Evolutionary conservation across 2,113 vertebrate genomes (phyloP).

Genomic region (Odocoileus virginianus): DNA sequence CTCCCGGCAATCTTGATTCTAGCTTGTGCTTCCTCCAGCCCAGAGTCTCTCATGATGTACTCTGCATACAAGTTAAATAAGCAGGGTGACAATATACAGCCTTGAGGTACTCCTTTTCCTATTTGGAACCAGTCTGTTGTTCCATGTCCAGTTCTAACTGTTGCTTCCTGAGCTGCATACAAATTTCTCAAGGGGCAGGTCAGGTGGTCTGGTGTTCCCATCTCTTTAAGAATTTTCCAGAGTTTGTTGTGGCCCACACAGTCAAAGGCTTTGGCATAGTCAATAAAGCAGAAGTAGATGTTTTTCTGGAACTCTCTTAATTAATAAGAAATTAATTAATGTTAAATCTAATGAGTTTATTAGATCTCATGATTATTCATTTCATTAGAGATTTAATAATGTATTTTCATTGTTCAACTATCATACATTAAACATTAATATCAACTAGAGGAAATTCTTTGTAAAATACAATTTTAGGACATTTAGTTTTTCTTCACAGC

Average conservation of each 20-base stretch:
- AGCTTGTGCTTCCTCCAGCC: background rate
- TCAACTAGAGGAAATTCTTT: background rate
- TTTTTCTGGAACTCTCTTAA: background rate
- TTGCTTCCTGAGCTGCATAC: background rate
- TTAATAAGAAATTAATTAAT: background rate
- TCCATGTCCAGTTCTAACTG: background rate
- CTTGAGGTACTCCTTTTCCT: background rate
- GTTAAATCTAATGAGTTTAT: background rate
- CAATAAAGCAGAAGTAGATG: background rate
- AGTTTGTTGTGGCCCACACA: background rate
- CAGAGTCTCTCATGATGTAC: fast-evolving
- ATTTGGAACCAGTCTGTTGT: background rate
- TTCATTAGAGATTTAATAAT: background rate
- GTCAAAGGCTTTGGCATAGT: background rate
- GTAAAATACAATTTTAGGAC: background rate
- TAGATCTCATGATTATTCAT: background rate
- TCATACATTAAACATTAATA: background rate
- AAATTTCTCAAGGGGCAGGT: background rate
- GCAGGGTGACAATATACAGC: background rate
- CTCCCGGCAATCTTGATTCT: background rate
- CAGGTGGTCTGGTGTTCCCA: background rate
- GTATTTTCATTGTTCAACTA: background rate
- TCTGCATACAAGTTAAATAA: background rate
- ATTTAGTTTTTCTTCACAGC: background rate
- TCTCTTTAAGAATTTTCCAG: background rate